Evolutionary conservation across 1,140 invertebrate species (phyloP).

Genomic region (Proctacanthus coquilletti): DNA sequence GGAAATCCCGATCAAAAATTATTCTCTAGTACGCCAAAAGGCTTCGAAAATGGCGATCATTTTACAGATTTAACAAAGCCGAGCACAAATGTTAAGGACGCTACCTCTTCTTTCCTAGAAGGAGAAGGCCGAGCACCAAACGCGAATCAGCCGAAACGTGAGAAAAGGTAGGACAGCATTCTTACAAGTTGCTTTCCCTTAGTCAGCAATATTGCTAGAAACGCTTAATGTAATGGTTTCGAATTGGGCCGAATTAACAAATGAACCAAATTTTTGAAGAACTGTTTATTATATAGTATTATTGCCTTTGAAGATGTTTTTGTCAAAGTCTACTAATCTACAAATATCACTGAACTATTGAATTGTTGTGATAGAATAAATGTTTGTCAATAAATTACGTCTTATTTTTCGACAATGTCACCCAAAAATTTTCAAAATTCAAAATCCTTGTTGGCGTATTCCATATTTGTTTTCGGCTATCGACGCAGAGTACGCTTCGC

Average conservation of each 20-base stretch:
- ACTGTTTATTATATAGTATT: background rate
- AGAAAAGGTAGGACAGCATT: background rate
- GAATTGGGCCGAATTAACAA: background rate
- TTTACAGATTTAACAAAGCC: too few relatives aligned
- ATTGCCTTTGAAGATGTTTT: conserved; percentile 11
- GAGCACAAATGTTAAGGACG: conserved; percentile 18
- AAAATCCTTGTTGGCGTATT: too few relatives aligned
- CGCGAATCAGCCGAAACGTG: background rate
- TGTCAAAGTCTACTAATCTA: background rate
- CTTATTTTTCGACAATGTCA: too few relatives aligned
- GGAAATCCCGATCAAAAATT: conserved; percentile 13
- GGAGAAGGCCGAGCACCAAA: conserved; percentile 11
- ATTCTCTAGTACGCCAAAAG: conserved; percentile 10
- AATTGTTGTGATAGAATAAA: too few relatives aligned
- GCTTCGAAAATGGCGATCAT: conserved; percentile 10
- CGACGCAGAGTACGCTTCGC: too few relatives aligned
- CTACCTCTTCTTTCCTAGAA: conserved; percentile 21
- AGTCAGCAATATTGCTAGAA: background rate
- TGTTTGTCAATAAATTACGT: too few relatives aligned
- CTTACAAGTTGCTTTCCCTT: background rate
- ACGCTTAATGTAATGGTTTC: background rate
- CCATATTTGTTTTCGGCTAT: too few relatives aligned
- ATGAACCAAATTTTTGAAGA: background rate
- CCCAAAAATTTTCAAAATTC: too few relatives aligned
- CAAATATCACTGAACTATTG: too few relatives aligned